Conservation (phyloP, 1,140 invertebrate species). For the Nasonia vitripennis region DNA sequence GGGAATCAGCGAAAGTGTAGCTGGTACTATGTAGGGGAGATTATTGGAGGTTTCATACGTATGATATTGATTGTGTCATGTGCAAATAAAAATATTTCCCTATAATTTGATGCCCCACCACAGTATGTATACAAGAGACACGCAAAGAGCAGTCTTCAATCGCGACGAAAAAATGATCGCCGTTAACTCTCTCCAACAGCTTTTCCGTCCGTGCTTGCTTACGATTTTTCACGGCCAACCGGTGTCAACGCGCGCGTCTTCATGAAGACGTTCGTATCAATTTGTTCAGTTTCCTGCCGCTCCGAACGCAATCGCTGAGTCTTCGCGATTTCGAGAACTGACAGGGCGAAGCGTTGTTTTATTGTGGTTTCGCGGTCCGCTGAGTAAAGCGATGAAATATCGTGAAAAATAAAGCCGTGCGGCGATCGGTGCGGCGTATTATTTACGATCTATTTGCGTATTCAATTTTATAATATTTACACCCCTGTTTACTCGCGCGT, state of each 20-base stretch:
- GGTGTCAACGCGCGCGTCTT: background rate
- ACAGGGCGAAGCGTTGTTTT: too few species aligned
- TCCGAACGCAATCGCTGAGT: background rate
- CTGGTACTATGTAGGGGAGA: too few species aligned
- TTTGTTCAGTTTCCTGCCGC: background rate
- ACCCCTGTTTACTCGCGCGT: background rate
- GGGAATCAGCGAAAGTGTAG: background rate
- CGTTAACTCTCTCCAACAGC: background rate
- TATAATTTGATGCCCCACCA: too few species aligned
- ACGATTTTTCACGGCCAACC: constrained; percentile 31
- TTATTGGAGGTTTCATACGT: too few species aligned
- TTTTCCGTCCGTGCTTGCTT: background rate
- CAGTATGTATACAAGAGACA: background rate
- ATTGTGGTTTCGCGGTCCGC: background rate
- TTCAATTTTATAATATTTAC: background rate
- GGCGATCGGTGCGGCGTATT: background rate
- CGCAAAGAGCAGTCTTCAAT: constrained; percentile 5
- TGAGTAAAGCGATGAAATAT: background rate
- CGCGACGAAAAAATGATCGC: constrained; percentile 33
- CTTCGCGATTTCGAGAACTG: too few species aligned
- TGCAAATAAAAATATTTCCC: too few species aligned
- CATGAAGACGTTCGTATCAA: constrained; percentile 34
- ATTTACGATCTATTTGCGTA: background rate
- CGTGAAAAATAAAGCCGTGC: background rate
- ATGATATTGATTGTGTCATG: too few species aligned